phyloP scores from a whole-genome alignment of 64 coral and sea anemone species.

The Montipora cactus region DNA sequence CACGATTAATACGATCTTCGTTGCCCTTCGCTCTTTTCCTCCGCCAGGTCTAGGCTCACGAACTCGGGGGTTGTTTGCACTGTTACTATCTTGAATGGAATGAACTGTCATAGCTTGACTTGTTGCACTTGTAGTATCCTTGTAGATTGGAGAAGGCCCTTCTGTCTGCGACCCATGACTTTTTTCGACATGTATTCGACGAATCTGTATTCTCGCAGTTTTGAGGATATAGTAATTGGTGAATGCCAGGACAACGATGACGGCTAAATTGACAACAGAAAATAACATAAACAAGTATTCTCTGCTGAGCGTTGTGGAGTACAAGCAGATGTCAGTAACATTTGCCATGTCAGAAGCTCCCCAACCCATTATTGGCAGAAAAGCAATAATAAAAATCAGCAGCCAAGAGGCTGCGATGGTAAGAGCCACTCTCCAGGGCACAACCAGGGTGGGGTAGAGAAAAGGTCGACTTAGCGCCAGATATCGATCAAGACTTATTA shows the following conservation, averaged over 20 bases:
- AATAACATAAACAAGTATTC: constrained; percentile 84
- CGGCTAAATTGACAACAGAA: constrained; percentile 84
- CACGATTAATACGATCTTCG: constrained; percentile 66
- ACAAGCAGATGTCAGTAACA: constrained; percentile 78
- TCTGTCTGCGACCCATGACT: background rate
- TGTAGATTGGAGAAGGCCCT: background rate
- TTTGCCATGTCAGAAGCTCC: constrained; percentile 41
- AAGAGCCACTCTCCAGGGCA: constrained; percentile 34
- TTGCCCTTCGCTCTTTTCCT: constrained; percentile 44
- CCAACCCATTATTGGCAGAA: constrained; percentile 81
- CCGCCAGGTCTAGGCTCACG: background rate
- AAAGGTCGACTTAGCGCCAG: constrained; percentile 78
- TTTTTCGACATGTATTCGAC: constrained; percentile 54
- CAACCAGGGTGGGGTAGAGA: constrained; percentile 64
- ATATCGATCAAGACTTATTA: constrained; percentile 90
- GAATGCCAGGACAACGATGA: constrained; percentile 63
- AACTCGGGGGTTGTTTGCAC: background rate
- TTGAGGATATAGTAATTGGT: constrained; percentile 88
- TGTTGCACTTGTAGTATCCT: background rate
- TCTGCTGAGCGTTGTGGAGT: constrained; percentile 66
- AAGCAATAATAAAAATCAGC: constrained; percentile 60
- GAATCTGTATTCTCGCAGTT: constrained; percentile 83
- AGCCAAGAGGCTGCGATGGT: constrained; percentile 55
- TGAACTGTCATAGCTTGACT: background rate
- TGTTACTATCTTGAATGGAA: background rate